These are phyloP conservation scores for Tethea ocularis DNA, from an alignment of 2,888 invertebrate genomes.

Conservation along the genomic window DNA sequence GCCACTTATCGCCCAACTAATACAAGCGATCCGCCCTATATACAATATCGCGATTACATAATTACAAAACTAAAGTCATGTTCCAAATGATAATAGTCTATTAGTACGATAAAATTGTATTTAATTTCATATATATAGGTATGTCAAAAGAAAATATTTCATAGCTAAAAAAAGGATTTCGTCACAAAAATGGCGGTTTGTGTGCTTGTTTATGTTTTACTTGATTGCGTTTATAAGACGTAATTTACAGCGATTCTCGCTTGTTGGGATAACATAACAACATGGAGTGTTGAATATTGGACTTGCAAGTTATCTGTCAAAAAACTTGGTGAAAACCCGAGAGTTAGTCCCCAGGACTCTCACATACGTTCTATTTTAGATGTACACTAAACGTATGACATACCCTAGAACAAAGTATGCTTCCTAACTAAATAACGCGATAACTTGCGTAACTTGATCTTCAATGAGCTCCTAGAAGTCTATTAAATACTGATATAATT, in stretches of 20 bases:
- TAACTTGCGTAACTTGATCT: no score
- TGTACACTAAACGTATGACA: no score
- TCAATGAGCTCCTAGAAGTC: no score
- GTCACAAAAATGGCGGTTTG: no score
- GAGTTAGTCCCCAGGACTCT: no score
- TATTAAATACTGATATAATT: background rate
- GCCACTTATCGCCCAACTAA: constrained; percentile 19
- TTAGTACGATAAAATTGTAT: background rate
- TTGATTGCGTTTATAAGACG: background rate
- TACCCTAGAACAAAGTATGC: no score
- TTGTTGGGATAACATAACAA: background rate
- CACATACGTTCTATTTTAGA: no score
- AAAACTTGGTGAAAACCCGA: no score
- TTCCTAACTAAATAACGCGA: no score
- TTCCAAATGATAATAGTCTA: background rate
- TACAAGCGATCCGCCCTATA: background rate
- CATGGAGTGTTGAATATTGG: background rate
- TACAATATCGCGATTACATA: background rate
- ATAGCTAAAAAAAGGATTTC: background rate
- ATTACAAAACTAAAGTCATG: constrained; percentile 5
- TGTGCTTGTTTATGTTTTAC: background rate
- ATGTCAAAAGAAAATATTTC: background rate
- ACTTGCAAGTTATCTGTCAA: no score
- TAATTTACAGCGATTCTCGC: background rate
- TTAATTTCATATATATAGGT: background rate